Base-by-base conservation (phyloP, 2,888 invertebrate species). In the Abscondita cerata region DNA sequence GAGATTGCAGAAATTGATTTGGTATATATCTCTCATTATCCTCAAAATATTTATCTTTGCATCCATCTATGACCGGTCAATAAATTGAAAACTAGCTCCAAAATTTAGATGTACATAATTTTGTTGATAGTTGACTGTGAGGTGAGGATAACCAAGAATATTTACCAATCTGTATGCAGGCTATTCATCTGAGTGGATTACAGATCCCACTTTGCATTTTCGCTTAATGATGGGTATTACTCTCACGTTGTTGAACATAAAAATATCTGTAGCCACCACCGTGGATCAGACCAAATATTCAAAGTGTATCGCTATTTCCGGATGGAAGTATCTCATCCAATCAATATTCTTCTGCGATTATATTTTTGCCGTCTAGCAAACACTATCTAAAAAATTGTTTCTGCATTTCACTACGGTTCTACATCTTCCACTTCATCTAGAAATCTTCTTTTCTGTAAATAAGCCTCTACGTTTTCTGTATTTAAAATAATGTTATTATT, bases 311-410 rank as follows among this genome's bases (percentile, higher is more conserved):
- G 41, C 41, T 41, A 15, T 41, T 15, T 41, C 15, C 41, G 16
- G 41, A 12, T 41, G 15, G 15, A 41, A 15, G 41, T 41, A 1
- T 6, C 13, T 15, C 12, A 6, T 41, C 41, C 41, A 15, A 15
- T 15, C 8, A 41, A 15, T 15, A 41, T 41, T 15, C 41, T 41
- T 41, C n/a, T 15, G 13, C 8, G 41, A 41, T 41, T 41, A 41
- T 41, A 41, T 41, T 41, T 41, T 41, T 15, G 41, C 41, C 41
- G 41, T 41, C 41, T 15, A 13, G 41, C 41, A 41, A 41, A 41
- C 16, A 2, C 25, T 25, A 25, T 25, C 25, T 25, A 6, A 25
- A 25, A 6, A 6, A 25, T 25, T 25, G 6, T 25, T 41, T 18
- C 41, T 18, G 41, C 18, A 38, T 41, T 41, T 41, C 41, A 41